Evolutionary conservation across 2,888 invertebrate species (phyloP).

Genomic region (Heliconius ismenius): DNA sequence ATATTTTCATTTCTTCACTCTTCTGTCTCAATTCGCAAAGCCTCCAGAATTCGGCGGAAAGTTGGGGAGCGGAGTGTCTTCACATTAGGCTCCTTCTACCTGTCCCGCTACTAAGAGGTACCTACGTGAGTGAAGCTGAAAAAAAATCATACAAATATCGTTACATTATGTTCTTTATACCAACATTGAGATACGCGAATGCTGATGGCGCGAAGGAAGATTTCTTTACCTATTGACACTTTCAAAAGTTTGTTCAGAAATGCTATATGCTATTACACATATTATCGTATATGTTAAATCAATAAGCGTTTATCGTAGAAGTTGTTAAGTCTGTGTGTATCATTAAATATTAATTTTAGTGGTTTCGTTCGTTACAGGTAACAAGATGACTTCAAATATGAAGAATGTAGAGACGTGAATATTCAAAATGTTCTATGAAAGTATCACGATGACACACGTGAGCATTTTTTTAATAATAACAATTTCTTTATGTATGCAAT

Average conservation of each 20-base stretch:
- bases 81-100: too few relatives aligned
- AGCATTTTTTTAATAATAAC: neutral
- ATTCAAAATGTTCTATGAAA: constrained; percentile 35
- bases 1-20: too few relatives aligned
- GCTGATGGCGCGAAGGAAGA: neutral
- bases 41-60: too few relatives aligned
- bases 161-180: too few relatives aligned
- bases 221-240: neutral
- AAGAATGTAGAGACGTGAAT: constrained; percentile 57
- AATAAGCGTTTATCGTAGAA: neutral
- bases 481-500: too few relatives aligned
- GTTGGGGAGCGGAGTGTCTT: too few relatives aligned
- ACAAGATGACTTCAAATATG: constrained; percentile 39
- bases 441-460: constrained; percentile 59
- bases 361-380: constrained; percentile 64
- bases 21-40: too few relatives aligned
- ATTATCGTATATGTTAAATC: neutral
- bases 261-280: neutral
- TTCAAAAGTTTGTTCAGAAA: too few relatives aligned
- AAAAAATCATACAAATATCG: neutral
- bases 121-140: too few relatives aligned
- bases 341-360: neutral
- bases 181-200: neutral
- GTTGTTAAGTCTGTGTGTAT: neutral
- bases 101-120: too few relatives aligned